Conservation (phyloP, 2,113 vertebrate genomes). For the Odocoileus hemionus region DNA sequence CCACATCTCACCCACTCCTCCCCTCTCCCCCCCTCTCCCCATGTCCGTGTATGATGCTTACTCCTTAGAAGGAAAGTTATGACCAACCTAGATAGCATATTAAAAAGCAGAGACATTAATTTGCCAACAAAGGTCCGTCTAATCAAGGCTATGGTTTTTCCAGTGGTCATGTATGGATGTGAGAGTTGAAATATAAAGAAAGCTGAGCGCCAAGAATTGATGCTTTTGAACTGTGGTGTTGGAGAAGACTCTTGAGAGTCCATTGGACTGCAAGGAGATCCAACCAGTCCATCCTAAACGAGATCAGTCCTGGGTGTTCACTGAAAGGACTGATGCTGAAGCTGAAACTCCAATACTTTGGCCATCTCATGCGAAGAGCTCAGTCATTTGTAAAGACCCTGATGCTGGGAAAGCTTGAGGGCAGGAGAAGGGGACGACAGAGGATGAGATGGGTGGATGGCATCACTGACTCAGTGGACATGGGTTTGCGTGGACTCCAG, state of each 20-base stretch:
- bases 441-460: background rate
- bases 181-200: background rate
- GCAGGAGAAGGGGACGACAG: background rate
- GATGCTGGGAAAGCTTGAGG: background rate
- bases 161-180: background rate
- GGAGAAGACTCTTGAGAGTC: background rate
- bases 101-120: no score
- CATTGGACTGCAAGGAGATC: background rate
- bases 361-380: rapidly evolving
- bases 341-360: background rate
- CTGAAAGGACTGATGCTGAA: background rate
- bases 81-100: no score
- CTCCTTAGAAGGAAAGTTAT: no score
- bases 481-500: background rate
- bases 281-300: background rate
- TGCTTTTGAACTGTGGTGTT: background rate
- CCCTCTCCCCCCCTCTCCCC: background rate
- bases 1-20: background rate
- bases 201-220: rapidly evolving
- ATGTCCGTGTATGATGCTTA: background rate
- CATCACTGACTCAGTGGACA: background rate
- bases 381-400: background rate
- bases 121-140: no score
- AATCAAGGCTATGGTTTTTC: no score
- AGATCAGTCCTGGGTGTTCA: background rate